Evolutionary conservation across 2,888 invertebrate genomes (phyloP), one percentile per base, ranked within the genome.

Genomic region (Leistus spinibarbis): DNA sequence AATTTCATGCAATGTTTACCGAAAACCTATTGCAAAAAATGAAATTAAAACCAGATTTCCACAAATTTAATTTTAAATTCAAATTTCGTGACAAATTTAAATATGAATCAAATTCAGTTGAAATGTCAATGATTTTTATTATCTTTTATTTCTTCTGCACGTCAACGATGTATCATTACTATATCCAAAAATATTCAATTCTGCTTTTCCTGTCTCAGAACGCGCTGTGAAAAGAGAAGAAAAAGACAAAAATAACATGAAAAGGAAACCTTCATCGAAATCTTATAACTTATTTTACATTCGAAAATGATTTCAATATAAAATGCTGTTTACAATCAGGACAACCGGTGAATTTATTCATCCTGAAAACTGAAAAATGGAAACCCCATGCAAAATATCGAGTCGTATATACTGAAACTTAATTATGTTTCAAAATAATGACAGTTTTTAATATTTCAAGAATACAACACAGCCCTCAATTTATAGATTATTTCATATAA

Each of bases 291-390:
- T 40, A 40, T 13, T 40, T 40, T 68, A 67, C 74, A 74, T 74
- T 57, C 74, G 67, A 67, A 68, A 74, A 74, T 74, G 68, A 74
- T 74, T 74, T 74, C 74, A 74, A 74, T 74, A 68, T 74, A 17
- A 22, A 67, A 74, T 68, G 53, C 68, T 74, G 68, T 74, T 74
- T 68, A 74, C 74, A 73, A 66, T 66, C 57, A 67, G 27, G 60
- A 17, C 20, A 66, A 40, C 57, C 40, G n/a, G 40, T 16, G 56
- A 67, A 64, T 73, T 67, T 73, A 66, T 73, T 73, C 60, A 66
- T 71, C 64, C 23, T 40, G 17, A 16, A 40, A 3, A 10, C 13
- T 9, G 64, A 9, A n/a, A n/a, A n/a, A n/a, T n/a, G n/a, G n/a
- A n/a, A n/a, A n/a, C n/a, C n/a, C n/a, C n/a, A n/a, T n/a, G n/a